Base-by-base conservation (phyloP, 2,797 vertebrate genomes). In the Babyrousa celebensis region DNA sequence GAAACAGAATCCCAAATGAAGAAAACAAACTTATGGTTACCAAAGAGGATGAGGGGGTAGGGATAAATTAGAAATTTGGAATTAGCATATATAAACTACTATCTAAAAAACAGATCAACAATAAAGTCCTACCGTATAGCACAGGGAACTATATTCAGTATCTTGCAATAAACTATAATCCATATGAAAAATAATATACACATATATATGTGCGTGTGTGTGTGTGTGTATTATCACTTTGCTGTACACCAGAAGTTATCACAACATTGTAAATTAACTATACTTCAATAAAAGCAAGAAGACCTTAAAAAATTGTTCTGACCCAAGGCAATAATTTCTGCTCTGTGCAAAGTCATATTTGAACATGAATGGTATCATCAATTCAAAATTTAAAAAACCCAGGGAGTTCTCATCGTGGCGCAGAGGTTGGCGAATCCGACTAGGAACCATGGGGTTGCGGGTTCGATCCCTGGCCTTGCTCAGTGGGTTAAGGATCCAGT, bases 331-430 rank as follows among this genome's bases (percentile, higher is more conserved):
- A 16, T 70, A 23, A 93, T 32, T 68, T 91, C 71, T 93, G 56
- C n/a, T 89, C 48, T 71, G 21, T 63, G 60, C 20, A 80, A 60
- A 91, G 25, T 29, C 70, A 25, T 70, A 96, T 29, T 17, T 87
- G 72, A 97, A 95, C 32, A 68, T 62, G 9, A 70, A 32, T 63
- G 23, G 15, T 36, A 84, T 11, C 68, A 67, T 15, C n/a, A 20
- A 77, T 54, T 74, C 70, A 74, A 68, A 85, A 70, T 60, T 2
- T 48, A 7, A 84, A 85, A 91, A 93, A 78, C 36, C 15, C 21
- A 79, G 36, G 36, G 36, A 36, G 36, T 36, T 36, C 36, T 4
- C 36, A 36, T 36, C 36, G 36, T 36, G 36, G 36, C 36, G 3
- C 36, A 36, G 36, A 3, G 36, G 36, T 36, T 36, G 36, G 36